Conservation (phyloP, 2,113 vertebrate genomes). For the Spheniscus mendiculus region DNA sequence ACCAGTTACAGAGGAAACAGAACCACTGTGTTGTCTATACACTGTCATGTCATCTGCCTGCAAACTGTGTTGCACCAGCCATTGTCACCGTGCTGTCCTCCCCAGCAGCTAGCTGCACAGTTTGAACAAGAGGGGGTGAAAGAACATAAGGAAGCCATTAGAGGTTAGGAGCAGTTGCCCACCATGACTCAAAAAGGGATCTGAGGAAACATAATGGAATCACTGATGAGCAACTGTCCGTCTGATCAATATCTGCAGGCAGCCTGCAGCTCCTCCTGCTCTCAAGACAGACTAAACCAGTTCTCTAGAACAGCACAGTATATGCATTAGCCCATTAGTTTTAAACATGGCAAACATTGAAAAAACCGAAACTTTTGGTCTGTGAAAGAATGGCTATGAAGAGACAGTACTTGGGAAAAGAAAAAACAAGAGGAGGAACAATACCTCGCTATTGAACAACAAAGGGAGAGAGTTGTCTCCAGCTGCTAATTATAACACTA, state of each 20-base stretch:
- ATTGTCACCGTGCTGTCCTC: not conserved
- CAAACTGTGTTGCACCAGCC: not conserved
- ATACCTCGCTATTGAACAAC: not conserved
- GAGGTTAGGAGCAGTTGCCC: not conserved
- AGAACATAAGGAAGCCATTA: conserved; percentile 40
- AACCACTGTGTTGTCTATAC: not conserved
- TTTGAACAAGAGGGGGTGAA: not conserved
- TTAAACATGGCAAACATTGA: not conserved
- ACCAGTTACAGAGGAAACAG: not conserved
- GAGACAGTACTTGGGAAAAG: not conserved
- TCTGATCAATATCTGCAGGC: not conserved
- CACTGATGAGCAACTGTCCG: not conserved
- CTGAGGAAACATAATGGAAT: conserved; percentile 7
- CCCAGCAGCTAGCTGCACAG: not conserved
- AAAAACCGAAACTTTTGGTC: not conserved
- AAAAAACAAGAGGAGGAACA: not conserved
- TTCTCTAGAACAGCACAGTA: not conserved
- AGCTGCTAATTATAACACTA: not conserved
- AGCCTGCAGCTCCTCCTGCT: not conserved
- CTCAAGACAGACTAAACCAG: not conserved
- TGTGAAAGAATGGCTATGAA: not conserved
- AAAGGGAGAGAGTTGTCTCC: not conserved
- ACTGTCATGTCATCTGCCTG: not conserved
- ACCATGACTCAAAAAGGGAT: not conserved
- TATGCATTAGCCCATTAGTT: not conserved